phyloP scores from a whole-genome alignment of 2,797 vertebrate genomes.

The Cyprinella venusta region DNA sequence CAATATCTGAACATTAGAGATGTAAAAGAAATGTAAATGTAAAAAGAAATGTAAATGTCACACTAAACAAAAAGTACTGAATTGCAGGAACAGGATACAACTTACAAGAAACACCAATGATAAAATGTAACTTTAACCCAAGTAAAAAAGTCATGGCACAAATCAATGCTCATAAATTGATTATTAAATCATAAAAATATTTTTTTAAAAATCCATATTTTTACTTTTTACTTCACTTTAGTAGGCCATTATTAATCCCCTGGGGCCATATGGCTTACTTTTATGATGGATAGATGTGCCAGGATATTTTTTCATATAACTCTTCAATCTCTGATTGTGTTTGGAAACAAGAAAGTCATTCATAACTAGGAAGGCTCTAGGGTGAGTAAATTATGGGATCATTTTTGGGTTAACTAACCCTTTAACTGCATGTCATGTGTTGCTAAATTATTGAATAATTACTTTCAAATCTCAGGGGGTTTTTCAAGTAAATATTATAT shows the following conservation, averaged over 20 bases:
- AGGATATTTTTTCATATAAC: not conserved
- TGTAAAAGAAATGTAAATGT: not conserved
- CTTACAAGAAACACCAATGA: no score
- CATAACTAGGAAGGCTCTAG: not conserved
- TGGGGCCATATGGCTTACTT: not conserved
- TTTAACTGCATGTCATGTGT: not conserved
- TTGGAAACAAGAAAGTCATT: not conserved
- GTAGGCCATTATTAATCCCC: not conserved
- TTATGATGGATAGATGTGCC: not conserved
- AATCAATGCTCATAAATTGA: no score
- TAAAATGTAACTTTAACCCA: no score
- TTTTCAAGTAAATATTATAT: no score
- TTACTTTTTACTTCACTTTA: not conserved
- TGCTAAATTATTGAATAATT: no score
- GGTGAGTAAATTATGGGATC: not conserved
- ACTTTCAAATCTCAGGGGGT: no score
- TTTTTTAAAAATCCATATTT: no score
- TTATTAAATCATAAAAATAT: no score
- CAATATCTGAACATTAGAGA: not conserved
- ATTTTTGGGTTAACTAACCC: not conserved
- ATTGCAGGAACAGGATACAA: slow-evolving; percentile 57
- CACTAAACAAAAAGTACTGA: slow-evolving; percentile 24
- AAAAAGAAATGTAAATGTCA: not conserved
- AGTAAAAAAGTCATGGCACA: no score
- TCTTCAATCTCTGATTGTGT: not conserved